Base-by-base conservation (phyloP, 1,140 invertebrate species). In the Cydia strobilella region DNA sequence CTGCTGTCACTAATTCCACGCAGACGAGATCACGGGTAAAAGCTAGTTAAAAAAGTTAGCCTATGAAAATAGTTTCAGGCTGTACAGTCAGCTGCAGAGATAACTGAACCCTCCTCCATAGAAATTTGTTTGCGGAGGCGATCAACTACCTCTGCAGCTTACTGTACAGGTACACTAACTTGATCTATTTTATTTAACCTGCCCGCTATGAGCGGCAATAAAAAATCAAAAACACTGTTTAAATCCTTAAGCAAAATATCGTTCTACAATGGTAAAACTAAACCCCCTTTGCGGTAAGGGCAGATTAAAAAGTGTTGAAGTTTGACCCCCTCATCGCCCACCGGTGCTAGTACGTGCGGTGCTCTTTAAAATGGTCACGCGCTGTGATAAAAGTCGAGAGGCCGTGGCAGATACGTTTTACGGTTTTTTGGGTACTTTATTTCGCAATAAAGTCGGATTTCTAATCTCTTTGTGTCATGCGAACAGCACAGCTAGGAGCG, bases 271-370 rank as follows among this genome's bases (percentile, higher is more conserved):
- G 23, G 13, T 65, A 65, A 65, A 65, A 31, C 23, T 65, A 9
- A 39, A 27, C 12, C 15, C 63, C 63, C 63, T 63, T 18, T 65
- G 23, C 13, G 23, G 63, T n/a, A 27, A 13, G 63, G 25, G 25
- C 63, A 65, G 63, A 69, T 69, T 69, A 69, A 69, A 69, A 69
- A 69, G 65, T 69, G 65, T 69, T 42, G 7, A 69, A 69, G 65
- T 69, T 35, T 18, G 65, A 69, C 15, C 63, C 63, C 25, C 63
- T 48, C 51, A 5, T n/a, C n/a, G 15, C 65, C 27, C 65, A 39
- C 35, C 9, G n/a, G 13, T 2, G 20, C 6, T 12, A n/a, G 25
- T n/a, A 65, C 63, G 63, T 65, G 63, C 63, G 27, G 25, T 6
- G 63, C 27, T 35, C 25, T 35, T 65, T 65, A 65, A 65, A 65